Percentiles rank a stretch among this genome's conserved stretches.
Conservation (phyloP, 2,797 vertebrate species). For the Anabacerthia variegaticeps region DNA sequence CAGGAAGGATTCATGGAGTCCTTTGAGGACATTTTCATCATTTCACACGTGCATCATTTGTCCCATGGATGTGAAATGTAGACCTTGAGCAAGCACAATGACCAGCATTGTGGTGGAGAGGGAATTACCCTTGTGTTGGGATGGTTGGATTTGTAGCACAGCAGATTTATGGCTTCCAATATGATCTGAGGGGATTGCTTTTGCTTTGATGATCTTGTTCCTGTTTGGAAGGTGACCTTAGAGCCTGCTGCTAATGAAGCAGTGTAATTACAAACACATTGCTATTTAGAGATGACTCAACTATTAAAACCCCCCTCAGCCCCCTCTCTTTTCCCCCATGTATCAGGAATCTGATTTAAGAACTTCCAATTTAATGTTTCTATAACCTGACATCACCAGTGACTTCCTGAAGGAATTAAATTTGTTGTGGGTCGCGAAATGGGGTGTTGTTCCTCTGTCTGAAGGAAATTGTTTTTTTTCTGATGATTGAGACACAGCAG, state of each 20-base stretch:
- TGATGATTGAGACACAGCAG: background rate
- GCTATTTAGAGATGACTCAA: background rate
- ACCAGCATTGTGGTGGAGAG: accelerated
- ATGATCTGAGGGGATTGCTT: background rate
- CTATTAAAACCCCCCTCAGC: too few relatives aligned
- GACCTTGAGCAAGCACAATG: background rate
- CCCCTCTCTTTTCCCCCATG: accelerated
- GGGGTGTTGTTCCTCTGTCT: accelerated
- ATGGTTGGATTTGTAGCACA: background rate
- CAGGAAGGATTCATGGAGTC: background rate
- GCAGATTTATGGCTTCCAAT: background rate
- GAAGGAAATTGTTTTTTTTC: background rate
- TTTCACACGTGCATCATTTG: accelerated
- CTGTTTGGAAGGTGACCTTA: background rate
- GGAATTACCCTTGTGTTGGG: background rate
- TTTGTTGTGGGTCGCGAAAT: background rate
- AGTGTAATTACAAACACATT: background rate
- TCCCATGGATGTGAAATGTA: background rate
- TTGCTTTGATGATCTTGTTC: background rate
- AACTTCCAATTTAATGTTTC: background rate
- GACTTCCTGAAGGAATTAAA: background rate
- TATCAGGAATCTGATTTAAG: background rate
- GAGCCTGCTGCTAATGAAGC: background rate
- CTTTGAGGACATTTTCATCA: background rate
- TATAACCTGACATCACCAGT: background rate